These are phyloP conservation scores for Hipparchia sbordonii DNA, from an alignment of 2,888 invertebrate genomes.

Conservation along the genomic window DNA sequence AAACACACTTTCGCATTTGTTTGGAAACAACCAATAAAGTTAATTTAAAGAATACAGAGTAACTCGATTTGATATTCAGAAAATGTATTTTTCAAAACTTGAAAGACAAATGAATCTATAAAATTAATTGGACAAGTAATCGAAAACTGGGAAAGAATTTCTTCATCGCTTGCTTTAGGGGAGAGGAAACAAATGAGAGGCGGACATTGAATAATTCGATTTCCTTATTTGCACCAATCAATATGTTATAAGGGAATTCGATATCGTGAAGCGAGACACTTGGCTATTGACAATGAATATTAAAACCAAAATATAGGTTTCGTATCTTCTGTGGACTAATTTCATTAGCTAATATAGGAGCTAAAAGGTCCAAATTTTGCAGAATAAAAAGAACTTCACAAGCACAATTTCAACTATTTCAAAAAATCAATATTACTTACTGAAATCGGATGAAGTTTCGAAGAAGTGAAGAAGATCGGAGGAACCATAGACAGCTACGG, in stretches of 20 bases:
- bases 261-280: conserved; percentile 55
- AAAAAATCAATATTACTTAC: too few relatives aligned
- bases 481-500: too few relatives aligned
- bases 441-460: too few relatives aligned
- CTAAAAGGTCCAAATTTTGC: too few relatives aligned
- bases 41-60: background rate
- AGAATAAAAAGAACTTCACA: too few relatives aligned
- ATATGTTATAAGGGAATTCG: conserved; percentile 75
- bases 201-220: conserved; percentile 83
- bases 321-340: background rate
- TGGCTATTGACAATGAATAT: conserved; percentile 41
- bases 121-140: conserved; percentile 83
- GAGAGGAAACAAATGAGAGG: conserved; percentile 81
- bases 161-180: conserved; percentile 78
- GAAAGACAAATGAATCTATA: conserved; percentile 82
- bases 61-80: conserved; percentile 27
- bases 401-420: too few relatives aligned
- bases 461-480: too few relatives aligned
- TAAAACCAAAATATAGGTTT: background rate
- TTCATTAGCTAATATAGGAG: too few relatives aligned
- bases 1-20: too few relatives aligned
- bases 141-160: conserved; percentile 83
- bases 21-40: background rate
- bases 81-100: conserved; percentile 65
- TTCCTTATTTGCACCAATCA: conserved; percentile 83